Conservation (phyloP, 2,113 vertebrate species). For the Microcebus jonahi region DNA sequence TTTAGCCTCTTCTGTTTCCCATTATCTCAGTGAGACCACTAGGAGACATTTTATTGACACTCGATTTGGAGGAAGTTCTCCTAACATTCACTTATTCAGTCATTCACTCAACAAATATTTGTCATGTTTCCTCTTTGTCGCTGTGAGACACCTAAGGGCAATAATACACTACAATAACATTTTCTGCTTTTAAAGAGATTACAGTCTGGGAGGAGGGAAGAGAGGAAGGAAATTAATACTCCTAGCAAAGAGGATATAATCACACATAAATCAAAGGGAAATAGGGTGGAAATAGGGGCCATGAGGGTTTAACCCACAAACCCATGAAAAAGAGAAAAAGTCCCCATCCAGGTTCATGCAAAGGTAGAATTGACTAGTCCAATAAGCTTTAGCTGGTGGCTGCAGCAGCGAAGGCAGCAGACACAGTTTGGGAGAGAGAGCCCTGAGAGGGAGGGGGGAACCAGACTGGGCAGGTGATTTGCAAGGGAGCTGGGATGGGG, state of each 20-base stretch:
- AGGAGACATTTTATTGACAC: not conserved
- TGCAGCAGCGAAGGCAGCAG: no score
- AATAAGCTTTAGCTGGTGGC: not conserved
- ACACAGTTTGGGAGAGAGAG: not conserved
- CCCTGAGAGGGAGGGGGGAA: not conserved
- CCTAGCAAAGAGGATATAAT: not conserved
- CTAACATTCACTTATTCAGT: not conserved
- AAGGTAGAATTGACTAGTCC: not conserved
- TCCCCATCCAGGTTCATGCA: not conserved
- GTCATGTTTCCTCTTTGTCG: not conserved
- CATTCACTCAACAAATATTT: not conserved
- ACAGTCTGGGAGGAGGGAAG: not conserved
- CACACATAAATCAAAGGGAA: not conserved
- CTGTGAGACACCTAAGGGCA: not conserved
- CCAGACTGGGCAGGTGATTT: not conserved
- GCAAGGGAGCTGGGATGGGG: not conserved
- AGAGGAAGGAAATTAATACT: not conserved
- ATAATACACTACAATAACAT: not conserved
- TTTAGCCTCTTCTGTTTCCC: slow-evolving; percentile 47
- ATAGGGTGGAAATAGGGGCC: not conserved
- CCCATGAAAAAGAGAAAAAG: not conserved
- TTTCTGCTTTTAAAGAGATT: not conserved
- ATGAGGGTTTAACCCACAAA: not conserved
- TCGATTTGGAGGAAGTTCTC: not conserved
- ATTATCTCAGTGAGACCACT: not conserved